Evolutionary conservation across 2,113 vertebrate genomes (phyloP), one percentile per base, ranked within the genome.

Genomic region (Indicator indicator): DNA sequence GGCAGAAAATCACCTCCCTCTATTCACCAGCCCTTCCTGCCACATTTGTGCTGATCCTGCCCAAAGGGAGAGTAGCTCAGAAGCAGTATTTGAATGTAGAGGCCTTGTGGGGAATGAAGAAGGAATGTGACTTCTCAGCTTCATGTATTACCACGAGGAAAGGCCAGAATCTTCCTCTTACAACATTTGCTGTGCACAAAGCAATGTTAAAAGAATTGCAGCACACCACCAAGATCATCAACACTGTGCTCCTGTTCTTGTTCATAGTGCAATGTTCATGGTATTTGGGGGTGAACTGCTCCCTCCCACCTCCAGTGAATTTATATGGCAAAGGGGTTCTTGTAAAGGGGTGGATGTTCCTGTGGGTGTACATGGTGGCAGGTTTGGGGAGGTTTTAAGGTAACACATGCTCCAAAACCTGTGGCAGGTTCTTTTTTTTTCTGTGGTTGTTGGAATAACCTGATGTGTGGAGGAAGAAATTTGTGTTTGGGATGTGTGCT

Each of bases 401-500:
- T 81, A 88, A 46, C 58, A 55, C 33, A 74, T 0, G 0, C 42
- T 69, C 28, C 73, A 77, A 81, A 76, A 91, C 50, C 36, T 79
- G 62, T 78, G n/a, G 69, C 46, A 50, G 56, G 23, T 70, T 77
- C 12, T 60, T 86, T 54, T 67, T 60, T 86, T 56, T 72, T 68
- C 36, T 77, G 48, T 59, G 79, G 64, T n/a, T 74, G 71, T 77
- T 95, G 82, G 86, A 90, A 90, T 86, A 94, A 69, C 3, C 38
- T 76, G 84, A 82, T 63, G 33, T 55, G 56, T 63, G 86, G 82
- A 93, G 50, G 75, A 75, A 65, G 82, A 90, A 38, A 60, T 93
- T 73, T 67, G 44, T 75, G 81, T 84, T 84, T 72, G 88, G 79
- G 73, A 83, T 86, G 85, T 46, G 83, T 75, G 69, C 78, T 93